Base-by-base conservation (phyloP, 2,113 vertebrate species). In the Oreocharis arfaki region DNA sequence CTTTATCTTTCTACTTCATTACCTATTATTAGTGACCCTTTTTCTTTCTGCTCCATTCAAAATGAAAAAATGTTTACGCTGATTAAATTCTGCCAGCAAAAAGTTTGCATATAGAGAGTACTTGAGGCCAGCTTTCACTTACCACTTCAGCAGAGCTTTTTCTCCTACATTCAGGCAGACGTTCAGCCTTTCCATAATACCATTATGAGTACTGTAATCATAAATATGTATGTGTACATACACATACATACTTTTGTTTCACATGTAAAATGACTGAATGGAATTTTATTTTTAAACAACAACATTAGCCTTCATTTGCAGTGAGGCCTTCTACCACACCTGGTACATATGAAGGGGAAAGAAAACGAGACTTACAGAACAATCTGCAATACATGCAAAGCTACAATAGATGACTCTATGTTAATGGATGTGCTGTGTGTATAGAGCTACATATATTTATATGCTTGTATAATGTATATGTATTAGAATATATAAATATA, bases 31-130 rank as follows among this genome's bases (percentile, higher is more conserved):
- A 96, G 65, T 55, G 44, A 56, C 32, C 27, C 24, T 89, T 97
- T 95, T 89, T 68, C 53, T 77, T 94, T 84, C 77, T 63, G 65
- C 79, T 89, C 87, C 35, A 67, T 87, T 96, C 84, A 96, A 96
- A 96, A 81, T 88, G 79, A 74, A 73, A 84, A 91, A 96, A 94
- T 92, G 83, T 95, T 96, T 85, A 96, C 82, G 57, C 24, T 87
- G 69, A 93, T 93, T 93, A 87, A 87, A 96, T 93, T 88, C 89
- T 64, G 95, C 50, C 84, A 91, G 37, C 13, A 89, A 84, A 35
- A 95, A 60, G 87, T 39, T 88, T 95, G 76, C 74, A 87, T 46
- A 76, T 22, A 93, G 80, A 55, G 42, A 87, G 37, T 91, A 70
- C 64, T 49, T 93, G 68, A 95, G 46, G 67, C 70, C 90, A 89